phyloP scores from a whole-genome alignment of 2,888 invertebrate species.

The Allygus modestus region DNA sequence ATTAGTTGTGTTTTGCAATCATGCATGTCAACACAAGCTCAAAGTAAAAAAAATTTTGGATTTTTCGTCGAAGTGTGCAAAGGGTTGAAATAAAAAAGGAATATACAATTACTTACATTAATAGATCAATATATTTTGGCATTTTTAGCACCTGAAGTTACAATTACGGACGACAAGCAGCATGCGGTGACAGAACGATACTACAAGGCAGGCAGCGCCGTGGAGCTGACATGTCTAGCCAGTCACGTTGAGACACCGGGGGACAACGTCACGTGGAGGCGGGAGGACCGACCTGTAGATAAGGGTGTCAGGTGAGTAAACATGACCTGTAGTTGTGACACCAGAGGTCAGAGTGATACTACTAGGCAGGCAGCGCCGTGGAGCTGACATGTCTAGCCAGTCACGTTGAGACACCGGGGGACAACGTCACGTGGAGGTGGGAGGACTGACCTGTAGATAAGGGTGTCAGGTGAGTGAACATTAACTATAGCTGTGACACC shows the following conservation, averaged over 20 bases:
- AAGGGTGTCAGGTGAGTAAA: conserved; percentile 76
- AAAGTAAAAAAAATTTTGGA: too few species aligned
- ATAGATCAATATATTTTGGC: too few species aligned
- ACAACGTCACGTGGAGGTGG: conserved; percentile 77
- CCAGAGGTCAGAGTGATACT: conserved; percentile 78
- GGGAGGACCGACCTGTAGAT: conserved; percentile 76
- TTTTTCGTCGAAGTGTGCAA: too few species aligned
- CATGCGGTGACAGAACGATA: conserved; percentile 79
- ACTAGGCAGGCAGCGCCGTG: conserved; percentile 79
- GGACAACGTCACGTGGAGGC: conserved; percentile 77
- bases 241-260: conserved; percentile 75
- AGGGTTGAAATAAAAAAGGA: too few species aligned
- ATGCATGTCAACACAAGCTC: too few species aligned
- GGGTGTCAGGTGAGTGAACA: conserved; percentile 76
- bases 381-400: conserved; percentile 78
- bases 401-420: conserved; percentile 75
- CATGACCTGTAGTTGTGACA: neutral
- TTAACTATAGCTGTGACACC: conserved; percentile 60
- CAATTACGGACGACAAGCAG: conserved; percentile 79
- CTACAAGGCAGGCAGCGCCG: conserved; percentile 79
- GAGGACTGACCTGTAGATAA: conserved; percentile 76
- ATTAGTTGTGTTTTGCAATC: too few species aligned
- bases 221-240: conserved; percentile 78
- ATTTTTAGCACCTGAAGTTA: conserved; percentile 77
- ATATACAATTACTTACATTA: too few species aligned